These are phyloP conservation scores for Neodon shergylaensis DNA, from an alignment of 2,113 vertebrate species.

Conservation along the genomic window DNA sequence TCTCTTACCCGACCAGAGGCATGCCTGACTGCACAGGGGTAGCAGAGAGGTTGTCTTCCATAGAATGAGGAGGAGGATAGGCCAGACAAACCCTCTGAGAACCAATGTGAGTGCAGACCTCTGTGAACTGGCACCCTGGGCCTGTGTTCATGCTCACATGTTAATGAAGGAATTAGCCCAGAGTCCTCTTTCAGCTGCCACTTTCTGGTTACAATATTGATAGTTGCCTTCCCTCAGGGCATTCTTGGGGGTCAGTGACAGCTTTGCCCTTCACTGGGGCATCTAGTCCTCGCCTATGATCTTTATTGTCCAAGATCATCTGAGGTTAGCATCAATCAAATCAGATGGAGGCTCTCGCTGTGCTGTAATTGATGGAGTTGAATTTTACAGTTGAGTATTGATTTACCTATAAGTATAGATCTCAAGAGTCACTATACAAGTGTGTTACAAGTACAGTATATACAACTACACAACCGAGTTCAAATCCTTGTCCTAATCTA, in stretches of 20 bases:
- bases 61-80: too few relatives aligned
- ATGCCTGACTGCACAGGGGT: neutral
- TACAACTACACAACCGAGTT: neutral
- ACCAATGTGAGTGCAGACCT: neutral
- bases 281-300: constrained; percentile 27
- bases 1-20: neutral
- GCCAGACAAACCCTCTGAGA: neutral
- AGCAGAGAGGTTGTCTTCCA: rapidly evolving
- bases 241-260: constrained; percentile 16
- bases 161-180: neutral
- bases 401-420: neutral
- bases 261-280: neutral
- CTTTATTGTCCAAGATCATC: neutral
- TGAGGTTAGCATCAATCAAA: neutral
- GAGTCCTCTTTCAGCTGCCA: neutral
- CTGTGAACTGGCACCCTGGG: neutral
- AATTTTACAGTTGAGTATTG: neutral
- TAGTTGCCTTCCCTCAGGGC: neutral
- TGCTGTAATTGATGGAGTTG: neutral
- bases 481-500: neutral
- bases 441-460: neutral
- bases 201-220: neutral
- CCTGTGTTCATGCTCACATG: neutral
- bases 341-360: neutral
- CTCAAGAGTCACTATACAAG: neutral